phyloP scores from a whole-genome alignment of 2,888 invertebrate genomes.

The Mystacides longicornis region DNA sequence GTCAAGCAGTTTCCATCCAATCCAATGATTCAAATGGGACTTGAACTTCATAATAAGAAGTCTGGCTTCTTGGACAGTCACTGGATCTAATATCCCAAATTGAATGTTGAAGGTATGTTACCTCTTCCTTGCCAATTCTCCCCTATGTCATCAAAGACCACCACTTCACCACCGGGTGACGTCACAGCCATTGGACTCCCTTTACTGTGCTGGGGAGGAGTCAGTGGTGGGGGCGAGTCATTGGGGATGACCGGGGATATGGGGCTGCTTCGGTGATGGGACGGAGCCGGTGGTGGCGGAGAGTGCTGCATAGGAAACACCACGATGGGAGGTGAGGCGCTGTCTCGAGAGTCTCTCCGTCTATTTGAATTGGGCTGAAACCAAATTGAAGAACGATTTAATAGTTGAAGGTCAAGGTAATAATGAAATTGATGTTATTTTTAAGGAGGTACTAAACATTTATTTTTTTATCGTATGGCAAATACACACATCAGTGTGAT shows the following conservation, averaged over 20 bases:
- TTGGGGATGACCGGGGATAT: conserved; percentile 54
- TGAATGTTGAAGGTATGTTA: too few species aligned
- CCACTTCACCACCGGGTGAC: conserved; percentile 70
- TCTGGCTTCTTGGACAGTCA: too few species aligned
- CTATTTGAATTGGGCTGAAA: conserved; percentile 22
- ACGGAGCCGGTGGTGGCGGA: conserved; percentile 33
- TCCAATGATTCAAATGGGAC: too few species aligned
- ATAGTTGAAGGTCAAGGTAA: too few species aligned
- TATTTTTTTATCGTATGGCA: too few species aligned
- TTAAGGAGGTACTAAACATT: too few species aligned
- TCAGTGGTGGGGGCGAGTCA: conserved; percentile 77
- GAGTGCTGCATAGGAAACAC: conserved; percentile 22
- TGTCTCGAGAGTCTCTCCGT: conserved; percentile 17
- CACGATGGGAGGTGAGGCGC: conserved; percentile 11
- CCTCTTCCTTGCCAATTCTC: conserved; percentile 68
- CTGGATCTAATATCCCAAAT: too few species aligned
- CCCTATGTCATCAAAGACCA: conserved; percentile 80
- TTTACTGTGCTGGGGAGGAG: conserved; percentile 38
- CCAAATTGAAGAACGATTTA: neutral
- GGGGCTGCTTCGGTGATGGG: conserved; percentile 28
- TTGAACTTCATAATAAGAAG: too few species aligned
- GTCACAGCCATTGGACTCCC: conserved; percentile 50
- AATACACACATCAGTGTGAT: too few species aligned
- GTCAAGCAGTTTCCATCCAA: too few species aligned
- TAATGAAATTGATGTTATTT: too few species aligned